Evolutionary conservation across 2,888 invertebrate genomes (phyloP), one percentile per base, ranked within the genome.

Genomic region (Nomada lathburiana): DNA sequence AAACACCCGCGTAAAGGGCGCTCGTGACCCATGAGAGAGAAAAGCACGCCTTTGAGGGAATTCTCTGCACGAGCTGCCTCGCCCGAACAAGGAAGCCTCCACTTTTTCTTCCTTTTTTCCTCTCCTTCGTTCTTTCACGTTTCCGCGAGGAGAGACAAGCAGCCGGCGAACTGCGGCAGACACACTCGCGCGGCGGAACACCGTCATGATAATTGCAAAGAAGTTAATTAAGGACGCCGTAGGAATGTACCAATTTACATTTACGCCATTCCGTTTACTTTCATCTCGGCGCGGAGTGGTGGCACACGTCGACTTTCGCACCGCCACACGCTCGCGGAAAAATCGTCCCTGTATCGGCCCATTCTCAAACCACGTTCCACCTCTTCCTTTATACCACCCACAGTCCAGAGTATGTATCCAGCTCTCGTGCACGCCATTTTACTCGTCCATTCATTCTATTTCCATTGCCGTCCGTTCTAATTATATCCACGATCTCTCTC

Each of bases 181-280:
- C 50, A 82, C 74, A 80, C 83, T 89, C 82, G 65, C 76, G 67
- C 71, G 53, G 53, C 60, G 79, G 77, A 80, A 81, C 86, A 73
- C 74, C 76, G 73, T 75, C 82, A 83, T 83, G 86, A 88, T 90
- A 90, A 90, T 90, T 89, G 84, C 84, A 82, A 87, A 88, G 86
- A 90, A 89, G 88, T 90, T 90, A 90, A 90, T 90, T 90, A 90
- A 90, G 88, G 86, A 86, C 80, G 50, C 72, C 75, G 85, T 83
- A 84, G 83, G 85, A 89, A 86, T 83, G 88, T 85, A 82, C 73
- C 84, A 84, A 87, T 90, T 90, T 90, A 86, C 89, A 89, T 90
- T 90, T 90, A 86, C 85, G 80, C 82, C 82, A 81, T 80, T 72
- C 75, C 75, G 79, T 82, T 80, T 76, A 74, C 85, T 78, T 78